phyloP scores from a whole-genome alignment of 23 tunicate genomes.

The Botrylloides violaceus region DNA sequence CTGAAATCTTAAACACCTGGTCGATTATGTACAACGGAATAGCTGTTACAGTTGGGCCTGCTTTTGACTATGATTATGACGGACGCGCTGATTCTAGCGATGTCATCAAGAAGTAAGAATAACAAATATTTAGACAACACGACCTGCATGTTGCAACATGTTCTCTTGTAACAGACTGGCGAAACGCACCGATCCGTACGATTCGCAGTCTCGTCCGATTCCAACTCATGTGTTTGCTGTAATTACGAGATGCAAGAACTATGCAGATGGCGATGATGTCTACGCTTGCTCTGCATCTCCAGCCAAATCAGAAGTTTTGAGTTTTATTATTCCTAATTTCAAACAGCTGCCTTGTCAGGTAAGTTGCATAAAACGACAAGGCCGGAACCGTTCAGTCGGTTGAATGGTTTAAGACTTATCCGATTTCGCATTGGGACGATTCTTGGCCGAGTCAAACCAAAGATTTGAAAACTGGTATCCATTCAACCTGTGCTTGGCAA shows the following conservation, averaged over 20 bases:
- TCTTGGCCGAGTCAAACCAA: too few species aligned
- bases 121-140: neutral
- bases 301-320: constrained; percentile 30
- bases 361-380: too few species aligned
- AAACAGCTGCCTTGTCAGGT: constrained; percentile 43
- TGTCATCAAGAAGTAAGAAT: constrained; percentile 31
- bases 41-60: constrained; percentile 60
- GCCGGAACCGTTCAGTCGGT: too few species aligned
- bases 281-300: constrained; percentile 23
- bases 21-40: constrained; percentile 50
- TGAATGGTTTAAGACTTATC: too few species aligned
- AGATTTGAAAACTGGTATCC: too few species aligned
- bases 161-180: neutral
- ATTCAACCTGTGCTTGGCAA: too few species aligned
- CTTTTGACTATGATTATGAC: constrained; percentile 65
- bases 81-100: constrained; percentile 54
- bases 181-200: neutral
- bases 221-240: constrained; percentile 64
- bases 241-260: constrained; percentile 49
- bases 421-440: too few species aligned
- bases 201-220: constrained; percentile 33
- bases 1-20: constrained; percentile 44
- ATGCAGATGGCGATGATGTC: constrained; percentile 1
- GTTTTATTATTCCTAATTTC: constrained; percentile 73
- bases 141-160: neutral